Conservation (phyloP, 1,140 invertebrate genomes). For the Pteromalus puparum region DNA sequence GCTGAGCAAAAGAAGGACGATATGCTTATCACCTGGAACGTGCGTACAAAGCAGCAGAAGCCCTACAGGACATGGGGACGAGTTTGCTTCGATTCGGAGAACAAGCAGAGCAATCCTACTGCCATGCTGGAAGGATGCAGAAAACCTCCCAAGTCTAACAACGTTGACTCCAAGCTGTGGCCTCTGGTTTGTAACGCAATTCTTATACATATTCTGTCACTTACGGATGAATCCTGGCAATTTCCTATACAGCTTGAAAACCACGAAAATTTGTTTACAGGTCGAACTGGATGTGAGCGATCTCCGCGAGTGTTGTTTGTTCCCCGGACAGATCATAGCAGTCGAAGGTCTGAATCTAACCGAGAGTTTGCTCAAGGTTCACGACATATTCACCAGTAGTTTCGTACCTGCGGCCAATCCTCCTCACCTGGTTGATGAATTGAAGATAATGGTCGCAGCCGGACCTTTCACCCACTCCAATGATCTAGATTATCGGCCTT, state of each 20-base stretch:
- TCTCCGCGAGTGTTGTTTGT: slow-evolving; percentile 84
- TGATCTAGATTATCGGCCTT: slow-evolving; percentile 86
- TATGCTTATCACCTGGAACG: slow-evolving; percentile 59
- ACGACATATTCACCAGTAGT: slow-evolving; percentile 79
- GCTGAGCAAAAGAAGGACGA: slow-evolving; percentile 58
- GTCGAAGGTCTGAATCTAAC: slow-evolving; percentile 83
- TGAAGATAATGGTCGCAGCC: slow-evolving; percentile 85
- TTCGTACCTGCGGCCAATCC: slow-evolving; percentile 56
- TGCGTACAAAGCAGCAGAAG: slow-evolving; percentile 67
- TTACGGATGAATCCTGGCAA: not conserved
- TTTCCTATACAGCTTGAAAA: not conserved
- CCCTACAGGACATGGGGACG: slow-evolving; percentile 79
- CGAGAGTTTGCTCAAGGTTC: slow-evolving; percentile 81
- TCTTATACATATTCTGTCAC: not conserved
- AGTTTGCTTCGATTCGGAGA: slow-evolving; percentile 80
- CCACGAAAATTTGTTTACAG: slow-evolving; percentile 43
- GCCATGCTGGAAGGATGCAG: slow-evolving; percentile 83
- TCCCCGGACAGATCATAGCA: slow-evolving; percentile 90
- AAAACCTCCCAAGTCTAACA: slow-evolving; percentile 67
- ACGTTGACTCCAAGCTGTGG: slow-evolving; percentile 47
- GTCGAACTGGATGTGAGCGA: slow-evolving; percentile 79
- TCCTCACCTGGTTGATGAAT: slow-evolving; percentile 62
- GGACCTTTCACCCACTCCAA: slow-evolving; percentile 89
- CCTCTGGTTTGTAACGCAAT: slow-evolving; percentile 22
- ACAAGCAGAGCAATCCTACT: slow-evolving; percentile 73